Percentiles rank a stretch among this genome's conserved stretches.
phyloP scores from a whole-genome alignment of 2,797 vertebrate genomes.

The Sebastes glaucus region DNA sequence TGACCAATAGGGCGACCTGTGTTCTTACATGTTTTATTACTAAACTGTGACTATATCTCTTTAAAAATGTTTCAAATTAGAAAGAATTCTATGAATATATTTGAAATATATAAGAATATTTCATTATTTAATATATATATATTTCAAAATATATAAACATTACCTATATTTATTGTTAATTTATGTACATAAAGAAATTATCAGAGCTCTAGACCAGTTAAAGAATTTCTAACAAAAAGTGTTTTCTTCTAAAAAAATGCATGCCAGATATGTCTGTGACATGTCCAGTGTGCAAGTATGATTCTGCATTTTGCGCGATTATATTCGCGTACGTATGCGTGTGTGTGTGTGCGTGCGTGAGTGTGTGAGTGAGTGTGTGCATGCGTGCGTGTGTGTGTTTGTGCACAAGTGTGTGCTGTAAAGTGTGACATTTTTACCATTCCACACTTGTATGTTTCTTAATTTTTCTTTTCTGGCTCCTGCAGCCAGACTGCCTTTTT shows the following conservation, averaged over 20 bases:
- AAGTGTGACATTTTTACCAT: slow-evolving; percentile 76
- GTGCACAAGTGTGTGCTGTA: slow-evolving; percentile 40
- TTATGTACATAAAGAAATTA: slow-evolving; percentile 83
- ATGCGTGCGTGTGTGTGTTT: neutral
- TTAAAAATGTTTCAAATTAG: slow-evolving; percentile 81
- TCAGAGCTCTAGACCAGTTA: slow-evolving; percentile 80
- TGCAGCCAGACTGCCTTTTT: slow-evolving; percentile 83
- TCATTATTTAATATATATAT: slow-evolving; percentile 82
- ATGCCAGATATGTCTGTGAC: slow-evolving; percentile 86
- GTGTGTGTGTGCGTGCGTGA: slow-evolving; percentile 34
- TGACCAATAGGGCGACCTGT: slow-evolving; percentile 60
- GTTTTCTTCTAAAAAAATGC: slow-evolving; percentile 78
- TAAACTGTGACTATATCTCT: slow-evolving; percentile 86
- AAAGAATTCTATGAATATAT: slow-evolving; percentile 83
- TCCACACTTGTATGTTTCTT: slow-evolving; percentile 69
- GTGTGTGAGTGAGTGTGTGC: slow-evolving; percentile 23
- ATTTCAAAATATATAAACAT: slow-evolving; percentile 82
- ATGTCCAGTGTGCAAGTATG: slow-evolving; percentile 79
- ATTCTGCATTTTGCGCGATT: slow-evolving; percentile 69
- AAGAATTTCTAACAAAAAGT: slow-evolving; percentile 79
- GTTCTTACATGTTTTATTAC: slow-evolving; percentile 83
- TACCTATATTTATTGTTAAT: slow-evolving; percentile 86
- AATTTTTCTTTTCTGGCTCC: slow-evolving; percentile 67
- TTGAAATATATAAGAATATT: slow-evolving; percentile 85
- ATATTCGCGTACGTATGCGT: slow-evolving; percentile 55